These are phyloP conservation scores for Lathamus discolor DNA, from an alignment of 2,113 vertebrate species.

Conservation along the genomic window DNA sequence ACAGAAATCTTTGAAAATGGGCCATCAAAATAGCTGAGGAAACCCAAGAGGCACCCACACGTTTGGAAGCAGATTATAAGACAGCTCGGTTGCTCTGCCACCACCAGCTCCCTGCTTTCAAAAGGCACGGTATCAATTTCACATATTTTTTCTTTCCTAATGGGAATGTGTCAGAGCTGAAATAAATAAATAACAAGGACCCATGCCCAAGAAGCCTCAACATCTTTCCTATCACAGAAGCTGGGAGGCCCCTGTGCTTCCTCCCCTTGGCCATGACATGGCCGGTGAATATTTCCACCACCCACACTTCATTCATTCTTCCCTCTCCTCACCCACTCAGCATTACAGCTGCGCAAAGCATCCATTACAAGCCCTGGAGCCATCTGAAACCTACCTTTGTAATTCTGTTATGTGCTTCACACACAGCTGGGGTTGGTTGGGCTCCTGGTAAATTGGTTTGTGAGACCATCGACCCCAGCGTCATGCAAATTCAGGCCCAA, in stretches of 20 bases:
- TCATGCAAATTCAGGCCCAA: neutral
- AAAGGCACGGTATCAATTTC: conserved; percentile 68
- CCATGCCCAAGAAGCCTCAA: conserved; percentile 33
- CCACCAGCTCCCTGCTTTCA: conserved; percentile 60
- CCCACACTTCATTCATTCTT: conserved; percentile 54
- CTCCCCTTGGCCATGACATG: conserved; percentile 37
- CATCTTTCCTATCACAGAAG: neutral
- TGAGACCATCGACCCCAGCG: neutral
- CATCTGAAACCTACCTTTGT: conserved; percentile 7
- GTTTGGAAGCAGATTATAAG: conserved; percentile 81
- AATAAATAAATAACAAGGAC: conserved; percentile 62
- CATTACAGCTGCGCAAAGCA: conserved; percentile 47
- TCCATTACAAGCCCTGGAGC: conserved; percentile 27
- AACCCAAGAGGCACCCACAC: conserved; percentile 75
- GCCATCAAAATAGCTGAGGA: conserved; percentile 77
- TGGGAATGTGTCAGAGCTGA: conserved; percentile 60
- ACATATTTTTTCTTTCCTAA: conserved; percentile 67
- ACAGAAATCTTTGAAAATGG: conserved; percentile 71
- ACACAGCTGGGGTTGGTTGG: neutral
- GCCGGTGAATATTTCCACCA: conserved; percentile 54
- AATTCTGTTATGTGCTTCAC: neutral
- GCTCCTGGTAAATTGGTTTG: neutral
- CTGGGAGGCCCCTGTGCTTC: neutral
- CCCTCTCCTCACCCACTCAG: conserved; percentile 50
- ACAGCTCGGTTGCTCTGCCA: conserved; percentile 62